A percentile compares a stretch with the other conserved stretches of the same genome.
Conservation (phyloP, 2,797 vertebrate species). For the Typhlichthys eigenmanni region DNA sequence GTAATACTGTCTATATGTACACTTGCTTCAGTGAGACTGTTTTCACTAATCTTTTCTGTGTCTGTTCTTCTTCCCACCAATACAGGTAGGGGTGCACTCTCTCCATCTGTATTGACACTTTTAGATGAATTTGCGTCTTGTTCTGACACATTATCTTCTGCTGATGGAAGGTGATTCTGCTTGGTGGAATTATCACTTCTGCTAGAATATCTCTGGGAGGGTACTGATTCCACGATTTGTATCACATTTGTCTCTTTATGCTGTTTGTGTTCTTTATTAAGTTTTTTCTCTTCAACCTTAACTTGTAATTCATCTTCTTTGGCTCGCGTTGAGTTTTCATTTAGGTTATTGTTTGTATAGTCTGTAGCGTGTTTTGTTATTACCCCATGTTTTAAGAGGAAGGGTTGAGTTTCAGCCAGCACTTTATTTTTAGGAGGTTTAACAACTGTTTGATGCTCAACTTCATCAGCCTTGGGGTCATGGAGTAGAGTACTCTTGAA, state of each 20-base stretch:
- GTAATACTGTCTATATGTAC: conserved; percentile 62
- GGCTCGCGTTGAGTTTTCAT: conserved; percentile 21
- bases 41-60: conserved; percentile 11
- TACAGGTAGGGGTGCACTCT: conserved; percentile 4
- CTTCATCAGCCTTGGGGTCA: conserved; percentile 37
- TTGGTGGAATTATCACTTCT: conserved; percentile 15
- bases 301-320: conserved; percentile 23
- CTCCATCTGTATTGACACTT: conserved; percentile 17
- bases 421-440: conserved; percentile 56
- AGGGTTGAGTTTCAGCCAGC: conserved; percentile 50
- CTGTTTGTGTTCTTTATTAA: conserved; percentile 13
- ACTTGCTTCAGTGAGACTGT: conserved; percentile 19
- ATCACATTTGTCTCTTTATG: conserved; percentile 8
- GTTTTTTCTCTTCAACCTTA: conserved; percentile 15
- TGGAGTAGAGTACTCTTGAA: conserved; percentile 35
- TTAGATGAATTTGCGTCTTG: conserved; percentile 22
- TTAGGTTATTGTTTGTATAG: conserved; percentile 20
- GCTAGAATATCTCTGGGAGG: background rate
- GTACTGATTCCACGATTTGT: conserved; percentile 14
- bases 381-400: conserved; percentile 40
- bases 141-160: conserved; percentile 27
- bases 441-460: conserved; percentile 16
- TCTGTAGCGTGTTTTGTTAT: conserved; percentile 34
- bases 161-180: conserved; percentile 11
- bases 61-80: conserved; percentile 27